A percentile compares a stretch with the other conserved stretches of the same genome.
Conservation (phyloP, 2,888 invertebrate species). For the Drosophila meridionalis region DNA sequence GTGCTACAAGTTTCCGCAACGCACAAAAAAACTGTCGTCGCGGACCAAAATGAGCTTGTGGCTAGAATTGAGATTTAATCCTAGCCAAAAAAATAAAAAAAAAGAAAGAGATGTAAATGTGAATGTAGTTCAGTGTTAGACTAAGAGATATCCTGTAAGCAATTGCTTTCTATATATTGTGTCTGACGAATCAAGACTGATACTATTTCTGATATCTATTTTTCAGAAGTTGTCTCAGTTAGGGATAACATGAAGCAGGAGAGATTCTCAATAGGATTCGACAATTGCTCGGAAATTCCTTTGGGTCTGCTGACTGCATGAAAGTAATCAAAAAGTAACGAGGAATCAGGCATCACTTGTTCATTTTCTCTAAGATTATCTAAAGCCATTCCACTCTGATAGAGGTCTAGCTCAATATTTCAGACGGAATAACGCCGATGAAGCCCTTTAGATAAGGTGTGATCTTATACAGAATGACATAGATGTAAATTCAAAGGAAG, state of each 20-base stretch:
- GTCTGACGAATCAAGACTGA: not conserved
- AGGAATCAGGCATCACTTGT: not conserved
- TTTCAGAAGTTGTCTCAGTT: not conserved
- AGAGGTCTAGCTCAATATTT: no score
- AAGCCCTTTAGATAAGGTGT: no score
- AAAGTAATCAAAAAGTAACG: no score
- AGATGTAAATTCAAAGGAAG: no score
- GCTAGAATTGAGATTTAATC: constrained; percentile 21
- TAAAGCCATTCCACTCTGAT: not conserved
- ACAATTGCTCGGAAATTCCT: not conserved
- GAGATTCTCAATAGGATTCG: not conserved
- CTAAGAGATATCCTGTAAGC: constrained; percentile 8
- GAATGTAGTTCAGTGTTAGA: not conserved
- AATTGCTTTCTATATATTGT: not conserved
- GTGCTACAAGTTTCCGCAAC: constrained; percentile 56
- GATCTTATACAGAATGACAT: no score
- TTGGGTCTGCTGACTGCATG: no score
- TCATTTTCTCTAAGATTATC: no score
- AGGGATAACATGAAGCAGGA: not conserved
- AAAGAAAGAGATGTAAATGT: not conserved
- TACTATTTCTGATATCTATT: no score
- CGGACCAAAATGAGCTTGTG: constrained; percentile 36
- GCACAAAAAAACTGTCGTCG: constrained; percentile 40
- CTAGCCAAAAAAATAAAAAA: not conserved
- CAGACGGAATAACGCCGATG: no score